These are phyloP conservation scores for Drosophila gaucha DNA, from an alignment of 2,888 invertebrate species.

Conservation along the genomic window DNA sequence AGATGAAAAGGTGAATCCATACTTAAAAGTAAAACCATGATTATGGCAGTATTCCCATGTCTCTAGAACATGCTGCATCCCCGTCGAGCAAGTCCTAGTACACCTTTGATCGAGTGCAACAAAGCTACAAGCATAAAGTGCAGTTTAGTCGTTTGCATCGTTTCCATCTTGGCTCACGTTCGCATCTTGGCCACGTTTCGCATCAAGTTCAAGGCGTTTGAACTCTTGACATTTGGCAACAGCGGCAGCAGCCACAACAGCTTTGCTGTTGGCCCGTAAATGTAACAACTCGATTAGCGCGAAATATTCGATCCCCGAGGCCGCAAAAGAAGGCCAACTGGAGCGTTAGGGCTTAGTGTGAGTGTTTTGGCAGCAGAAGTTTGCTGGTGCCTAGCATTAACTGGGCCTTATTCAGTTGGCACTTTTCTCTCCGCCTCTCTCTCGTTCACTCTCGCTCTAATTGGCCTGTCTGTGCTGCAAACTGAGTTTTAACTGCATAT, in stretches of 20 bases:
- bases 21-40: too few relatives aligned
- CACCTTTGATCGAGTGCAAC: conserved; percentile 32
- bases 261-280: conserved; percentile 59
- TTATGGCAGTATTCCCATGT: neutral
- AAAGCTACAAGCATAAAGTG: conserved; percentile 49
- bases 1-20: too few relatives aligned
- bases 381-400: conserved; percentile 43
- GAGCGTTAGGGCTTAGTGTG: conserved; percentile 56
- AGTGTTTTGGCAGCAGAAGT: conserved; percentile 6
- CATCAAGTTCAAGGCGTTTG: conserved; percentile 79
- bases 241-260: conserved; percentile 45
- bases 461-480: conserved; percentile 52
- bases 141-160: conserved; percentile 47
- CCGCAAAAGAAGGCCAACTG: conserved; percentile 53
- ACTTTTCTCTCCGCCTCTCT: conserved; percentile 39
- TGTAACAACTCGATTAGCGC: conserved; percentile 81
- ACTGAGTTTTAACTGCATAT: conserved; percentile 71
- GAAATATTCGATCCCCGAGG: conserved; percentile 61
- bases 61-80: neutral
- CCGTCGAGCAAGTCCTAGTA: neutral
- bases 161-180: conserved; percentile 61
- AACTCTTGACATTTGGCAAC: conserved; percentile 78
- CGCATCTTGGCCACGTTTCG: conserved; percentile 75
- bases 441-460: conserved; percentile 43
- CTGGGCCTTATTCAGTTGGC: conserved; percentile 55